Evolutionary conservation across 2,113 vertebrate species (phyloP), one percentile per base, ranked within the genome.

Genomic region (Podilymbus podiceps): DNA sequence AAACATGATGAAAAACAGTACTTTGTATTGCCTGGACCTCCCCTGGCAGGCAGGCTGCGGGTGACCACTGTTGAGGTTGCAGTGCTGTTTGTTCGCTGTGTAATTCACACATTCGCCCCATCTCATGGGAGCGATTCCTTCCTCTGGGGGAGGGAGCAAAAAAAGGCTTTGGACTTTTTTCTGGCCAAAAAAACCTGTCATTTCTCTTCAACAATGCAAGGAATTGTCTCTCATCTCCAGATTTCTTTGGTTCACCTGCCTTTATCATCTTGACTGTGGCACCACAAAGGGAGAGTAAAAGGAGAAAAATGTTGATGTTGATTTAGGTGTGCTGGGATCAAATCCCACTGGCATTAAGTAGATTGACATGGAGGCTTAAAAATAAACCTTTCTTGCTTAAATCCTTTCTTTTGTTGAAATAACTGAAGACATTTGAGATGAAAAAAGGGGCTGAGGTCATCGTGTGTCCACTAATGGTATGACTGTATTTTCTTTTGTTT

Each of bases 371-470:
- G 62, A 64, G 35, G 62, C 81, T 87, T 96, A 95, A 96, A 92
- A 96, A 93, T 96, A 95, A 96, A 94, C 53, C 31, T 60, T 23
- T 63, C 73, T 73, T 86, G 77, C 84, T 89, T 33, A 64, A 91
- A 82, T 75, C 23, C 30, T 64, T 74, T 46, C n/a, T 78, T 46
- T 55, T 77, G 62, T 88, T 82, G 93, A 96, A 96, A 93, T 89
- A 96, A 91, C 53, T 76, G 84, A 78, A 72, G 91, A 33, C 11
- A 23, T 67, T 94, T 49, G 56, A 91, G 91, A 20, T 42, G 62
- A 68, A 85, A 80, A 68, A 92, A 87, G 69, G 58, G 44, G 30
- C 62, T 93, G 93, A 96, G 94, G 89, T 97, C 81, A 68, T 20
- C 40, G 11, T 30, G 62, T 89, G 89, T 82, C 96, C 94, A 91